Evolutionary conservation across 2,888 invertebrate species (phyloP), one percentile per base, ranked within the genome.

Genomic region (Octodonta nipae): DNA sequence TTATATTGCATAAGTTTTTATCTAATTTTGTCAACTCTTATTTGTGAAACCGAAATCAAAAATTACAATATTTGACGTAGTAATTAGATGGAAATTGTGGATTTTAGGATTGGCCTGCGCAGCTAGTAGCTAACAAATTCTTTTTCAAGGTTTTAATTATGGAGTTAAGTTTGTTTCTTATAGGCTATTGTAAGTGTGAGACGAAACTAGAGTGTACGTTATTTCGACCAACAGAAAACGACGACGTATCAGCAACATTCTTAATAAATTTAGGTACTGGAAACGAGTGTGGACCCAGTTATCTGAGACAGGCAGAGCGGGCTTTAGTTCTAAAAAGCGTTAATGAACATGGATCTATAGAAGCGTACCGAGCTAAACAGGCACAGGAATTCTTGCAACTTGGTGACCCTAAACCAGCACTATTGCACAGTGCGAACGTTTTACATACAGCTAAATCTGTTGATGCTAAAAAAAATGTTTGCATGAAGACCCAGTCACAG

Each of bases 321-420:
- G 20, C 6, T 20, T 7, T 7, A 20, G 20, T 20, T 20, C 20
- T 20, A 6, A 6, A 20, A 20, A n/a, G 6, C n/a, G n/a, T 20
- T 20, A 20, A n/a, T 7, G 20, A 20, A 20, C n/a, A 6, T 20
- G 20, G 20, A 7, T 20, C 20, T 20, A n/a, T 20, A 20, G 20
- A 20, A 20, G n/a, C 6, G n/a, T 20, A 7, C 20, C 6, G 20
- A 20, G 20, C 20, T 20, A 20, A 20, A 7, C 7, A 20, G n/a
- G 20, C 20, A 20, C 20, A 20, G 20, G n/a, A 20, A 20, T 20
- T 20, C n/a, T 7, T 20, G 20, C n/a, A n/a, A n/a, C 20, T n/a
- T 7, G 20, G 20, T 6, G 20, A 20, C n/a, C 20, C 20, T 20
- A 20, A n/a, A 20, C 20, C 20, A 7, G 6, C 20, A 20, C n/a